phyloP scores from a whole-genome alignment of 2,888 invertebrate species.

The Melinopterus prodromus region DNA sequence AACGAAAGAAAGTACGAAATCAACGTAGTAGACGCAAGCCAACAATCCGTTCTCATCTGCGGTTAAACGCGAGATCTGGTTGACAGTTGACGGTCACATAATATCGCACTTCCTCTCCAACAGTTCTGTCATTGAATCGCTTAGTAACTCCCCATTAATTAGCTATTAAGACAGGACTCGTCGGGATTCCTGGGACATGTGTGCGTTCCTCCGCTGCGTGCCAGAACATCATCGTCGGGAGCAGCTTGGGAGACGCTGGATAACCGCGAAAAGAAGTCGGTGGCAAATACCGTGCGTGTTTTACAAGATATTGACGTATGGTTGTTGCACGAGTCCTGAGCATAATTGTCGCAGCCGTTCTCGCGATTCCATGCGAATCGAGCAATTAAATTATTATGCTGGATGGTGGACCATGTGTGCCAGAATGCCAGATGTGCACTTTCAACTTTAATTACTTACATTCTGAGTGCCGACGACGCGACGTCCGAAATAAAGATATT shows the following conservation, averaged over 20 bases:
- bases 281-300: slow-evolving; percentile 36
- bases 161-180: slow-evolving; percentile 43
- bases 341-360: slow-evolving; percentile 31
- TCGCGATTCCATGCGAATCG: slow-evolving; percentile 26
- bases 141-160: slow-evolving; percentile 47
- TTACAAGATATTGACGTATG: slow-evolving; percentile 33
- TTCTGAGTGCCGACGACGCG: neutral
- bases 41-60: neutral
- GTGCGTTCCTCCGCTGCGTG: neutral
- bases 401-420: neutral
- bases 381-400: slow-evolving; percentile 33
- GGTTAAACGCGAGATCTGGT: neutral
- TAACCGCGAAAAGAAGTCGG: slow-evolving; percentile 39
- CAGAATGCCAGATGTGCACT: slow-evolving; percentile 4
- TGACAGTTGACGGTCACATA: slow-evolving; percentile 45
- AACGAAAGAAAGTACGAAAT: neutral
- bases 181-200: slow-evolving; percentile 4
- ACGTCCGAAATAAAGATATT: neutral
- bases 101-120: slow-evolving; percentile 52
- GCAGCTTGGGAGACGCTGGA: neutral
- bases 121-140: slow-evolving; percentile 44
- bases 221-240: neutral
- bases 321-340: slow-evolving; percentile 8
- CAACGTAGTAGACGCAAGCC: neutral
- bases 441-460: neutral